Percentiles rank a stretch among this genome's conserved stretches.
Evolutionary conservation across 2,888 invertebrate genomes (phyloP).

Genomic region (Cantharis flavilabris): DNA sequence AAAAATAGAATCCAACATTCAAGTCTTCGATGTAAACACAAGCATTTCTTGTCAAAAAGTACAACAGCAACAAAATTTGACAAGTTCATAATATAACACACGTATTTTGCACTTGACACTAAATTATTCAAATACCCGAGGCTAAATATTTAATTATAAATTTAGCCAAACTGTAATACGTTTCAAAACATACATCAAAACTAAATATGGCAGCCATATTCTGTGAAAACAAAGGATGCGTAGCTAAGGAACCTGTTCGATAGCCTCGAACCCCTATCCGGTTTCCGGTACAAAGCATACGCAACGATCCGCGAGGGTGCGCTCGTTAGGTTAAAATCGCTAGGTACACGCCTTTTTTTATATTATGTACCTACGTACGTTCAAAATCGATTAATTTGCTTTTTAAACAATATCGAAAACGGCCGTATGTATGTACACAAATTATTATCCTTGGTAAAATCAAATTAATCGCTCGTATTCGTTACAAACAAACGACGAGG

Average conservation of each 20-base stretch:
- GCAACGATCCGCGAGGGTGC: slow-evolving; percentile 29
- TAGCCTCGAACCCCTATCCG: slow-evolving; percentile 54
- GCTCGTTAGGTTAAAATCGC: slow-evolving; percentile 3
- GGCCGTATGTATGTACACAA: neutral
- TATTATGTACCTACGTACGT: neutral
- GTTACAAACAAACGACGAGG: neutral
- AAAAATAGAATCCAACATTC: slow-evolving; percentile 66
- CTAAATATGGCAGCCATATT: slow-evolving; percentile 87
- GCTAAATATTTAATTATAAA: slow-evolving; percentile 51
- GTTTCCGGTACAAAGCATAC: slow-evolving; percentile 45
- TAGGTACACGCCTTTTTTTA: neutral
- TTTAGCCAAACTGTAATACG: slow-evolving; percentile 53
- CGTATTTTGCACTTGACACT: slow-evolving; percentile 53
- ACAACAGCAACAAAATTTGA: slow-evolving; percentile 53
- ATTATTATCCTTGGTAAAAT: neutral
- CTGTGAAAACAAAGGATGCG: slow-evolving; percentile 75
- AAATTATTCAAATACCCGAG: slow-evolving; percentile 48
- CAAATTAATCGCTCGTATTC: neutral
- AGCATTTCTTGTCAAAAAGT: slow-evolving; percentile 59
- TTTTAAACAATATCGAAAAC: neutral
- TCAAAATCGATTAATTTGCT: neutral
- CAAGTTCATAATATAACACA: slow-evolving; percentile 52
- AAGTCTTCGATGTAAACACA: slow-evolving; percentile 79
- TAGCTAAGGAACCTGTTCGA: slow-evolving; percentile 55
- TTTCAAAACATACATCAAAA: slow-evolving; percentile 79